Evolutionary conservation across 1,140 invertebrate species (phyloP), one percentile per base, ranked within the genome.

Genomic region (Chironomus striatipennis): DNA sequence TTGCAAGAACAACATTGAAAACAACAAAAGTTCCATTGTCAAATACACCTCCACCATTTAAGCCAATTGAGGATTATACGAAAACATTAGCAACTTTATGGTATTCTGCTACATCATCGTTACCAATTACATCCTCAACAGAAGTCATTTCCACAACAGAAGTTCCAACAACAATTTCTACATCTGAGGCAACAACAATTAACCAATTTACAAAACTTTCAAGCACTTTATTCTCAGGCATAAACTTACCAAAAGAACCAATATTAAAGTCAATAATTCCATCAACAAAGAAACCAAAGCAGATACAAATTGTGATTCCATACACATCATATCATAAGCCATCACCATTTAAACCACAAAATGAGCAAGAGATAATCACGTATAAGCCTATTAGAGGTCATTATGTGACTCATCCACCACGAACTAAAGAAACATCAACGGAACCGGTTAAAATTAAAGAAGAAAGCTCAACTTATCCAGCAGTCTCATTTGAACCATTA

Each of bases 301-400:
- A 89, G 80, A 84, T 90, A 12, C 91, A 92, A 82, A 90, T 92
- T 75, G 90, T 93, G 43, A 90, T 93, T 75, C 91, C 91, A 0
- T 93, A 92, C 77, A 90, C 88, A 0, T 87, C 85, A 10, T 88
- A 88, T 75, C 85, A 86, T 75, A 85, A 87, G 21, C 86, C 87
- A 21, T 83, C 86, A 74, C 86, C 85, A 20, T 88, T 87, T 75
- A 80, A 82, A 78, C 77, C 73, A 34, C 15, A 79, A 74, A 76
- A 78, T 77, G 74, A 77, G 78, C 43, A 78, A 83, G 77, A 79
- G 75, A 75, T 81, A 82, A 72, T 43, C 77, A 73, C 79, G 74
- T 73, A 67, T 80, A 74, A 79, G 78, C 76, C 82, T 82, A 42
- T 79, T 79, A 74, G 81, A 80, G 47, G 83, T 70, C 42, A 75